Conservation (phyloP, 92 coral and sea anemone species). For the Epizoanthus stellaris region DNA sequence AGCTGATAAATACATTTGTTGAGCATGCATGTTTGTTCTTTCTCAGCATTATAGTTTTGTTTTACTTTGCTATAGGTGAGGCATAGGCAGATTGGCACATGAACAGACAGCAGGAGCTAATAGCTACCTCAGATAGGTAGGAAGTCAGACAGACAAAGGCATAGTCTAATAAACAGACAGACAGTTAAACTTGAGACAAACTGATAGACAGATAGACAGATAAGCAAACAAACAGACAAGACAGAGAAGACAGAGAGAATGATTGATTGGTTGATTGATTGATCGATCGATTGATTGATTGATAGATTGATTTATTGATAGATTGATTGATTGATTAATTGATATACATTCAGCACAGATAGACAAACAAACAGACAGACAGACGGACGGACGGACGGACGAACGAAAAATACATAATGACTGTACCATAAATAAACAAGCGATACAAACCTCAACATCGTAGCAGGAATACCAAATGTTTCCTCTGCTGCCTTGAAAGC, state of each 20-base stretch:
- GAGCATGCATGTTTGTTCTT: no score
- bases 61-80: no score
- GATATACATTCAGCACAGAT: no score
- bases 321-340: no score
- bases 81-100: background rate
- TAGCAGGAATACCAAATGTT: conserved; percentile 67
- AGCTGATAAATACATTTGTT: no score
- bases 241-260: no score
- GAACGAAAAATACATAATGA: background rate
- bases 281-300: no score
- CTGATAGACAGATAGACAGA: background rate
- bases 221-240: background rate
- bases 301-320: no score
- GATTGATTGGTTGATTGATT: no score
- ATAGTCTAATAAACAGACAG: background rate
- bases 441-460: conserved; percentile 4
- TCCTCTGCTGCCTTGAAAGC: conserved; percentile 67
- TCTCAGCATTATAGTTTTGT: no score
- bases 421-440: no score
- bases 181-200: background rate
- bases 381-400: background rate
- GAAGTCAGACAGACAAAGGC: background rate
- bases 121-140: background rate
- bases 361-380: background rate
- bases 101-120: background rate